phyloP scores from a whole-genome alignment of 2,797 vertebrate species.

The Zenarchopterus dispar region DNA sequence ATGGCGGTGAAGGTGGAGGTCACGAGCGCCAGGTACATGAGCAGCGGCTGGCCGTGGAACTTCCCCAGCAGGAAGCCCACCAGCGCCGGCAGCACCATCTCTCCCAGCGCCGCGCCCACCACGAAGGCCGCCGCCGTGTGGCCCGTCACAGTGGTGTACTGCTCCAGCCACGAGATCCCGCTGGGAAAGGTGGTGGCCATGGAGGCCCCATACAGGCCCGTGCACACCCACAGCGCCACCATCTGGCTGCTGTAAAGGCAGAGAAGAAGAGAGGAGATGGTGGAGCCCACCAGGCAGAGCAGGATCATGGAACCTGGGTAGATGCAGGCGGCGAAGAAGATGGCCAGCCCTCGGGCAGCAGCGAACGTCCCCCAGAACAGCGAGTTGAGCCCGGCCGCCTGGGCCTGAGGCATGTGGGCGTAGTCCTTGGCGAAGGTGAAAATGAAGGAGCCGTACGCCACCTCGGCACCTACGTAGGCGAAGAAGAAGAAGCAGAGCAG shows the following conservation, averaged over 20 bases:
- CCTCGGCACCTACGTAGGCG: constrained; percentile 92
- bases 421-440: constrained; percentile 87
- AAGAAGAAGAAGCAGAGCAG: constrained; percentile 92
- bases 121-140: constrained; percentile 86
- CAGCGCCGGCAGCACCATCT: constrained; percentile 89
- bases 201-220: constrained; percentile 86
- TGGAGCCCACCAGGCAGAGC: constrained; percentile 83
- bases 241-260: constrained; percentile 78
- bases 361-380: constrained; percentile 93
- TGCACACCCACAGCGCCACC: constrained; percentile 84
- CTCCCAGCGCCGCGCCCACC: constrained; percentile 88
- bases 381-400: constrained; percentile 90
- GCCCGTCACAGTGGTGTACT: constrained; percentile 88
- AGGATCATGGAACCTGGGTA: constrained; percentile 90
- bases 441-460: constrained; percentile 91
- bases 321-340: constrained; percentile 87
- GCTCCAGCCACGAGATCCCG: constrained; percentile 93
- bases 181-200: constrained; percentile 94
- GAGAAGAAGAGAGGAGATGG: constrained; percentile 82
- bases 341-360: constrained; percentile 83
- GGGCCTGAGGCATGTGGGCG: constrained; percentile 70
- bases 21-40: constrained; percentile 85
- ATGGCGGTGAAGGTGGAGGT: constrained; percentile 81
- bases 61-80: constrained; percentile 86
- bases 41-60: constrained; percentile 78